Percentiles rank a stretch among this genome's conserved stretches.
phyloP scores from a whole-genome alignment of 2,888 invertebrate species.

The Macrophya alboannulata region DNA sequence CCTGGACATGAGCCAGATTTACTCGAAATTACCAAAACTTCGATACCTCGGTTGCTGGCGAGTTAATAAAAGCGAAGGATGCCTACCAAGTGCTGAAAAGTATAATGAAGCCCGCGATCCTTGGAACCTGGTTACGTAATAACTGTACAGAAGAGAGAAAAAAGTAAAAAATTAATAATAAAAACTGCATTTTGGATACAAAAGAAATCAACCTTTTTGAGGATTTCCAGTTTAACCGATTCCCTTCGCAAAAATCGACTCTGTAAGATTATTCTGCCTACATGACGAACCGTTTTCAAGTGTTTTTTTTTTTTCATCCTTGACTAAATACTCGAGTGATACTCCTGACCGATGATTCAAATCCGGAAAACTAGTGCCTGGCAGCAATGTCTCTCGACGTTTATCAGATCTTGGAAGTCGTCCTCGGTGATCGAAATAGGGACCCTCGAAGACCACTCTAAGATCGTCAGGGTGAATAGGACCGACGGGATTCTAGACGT shows the following conservation, averaged over 20 bases:
- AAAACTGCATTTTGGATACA: not conserved
- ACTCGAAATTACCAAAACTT: slow-evolving; percentile 28
- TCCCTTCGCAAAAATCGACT: not conserved
- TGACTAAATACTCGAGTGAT: not conserved
- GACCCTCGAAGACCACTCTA: slow-evolving; percentile 37
- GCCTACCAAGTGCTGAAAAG: not conserved
- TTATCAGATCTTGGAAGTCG: not conserved
- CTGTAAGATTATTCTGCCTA: too few species aligned
- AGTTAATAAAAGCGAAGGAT: slow-evolving; percentile 19
- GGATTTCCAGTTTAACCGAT: not conserved
- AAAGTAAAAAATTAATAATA: not conserved
- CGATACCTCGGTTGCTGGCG: not conserved
- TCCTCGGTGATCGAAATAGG: slow-evolving; percentile 26
- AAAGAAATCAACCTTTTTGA: too few species aligned
- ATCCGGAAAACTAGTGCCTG: not conserved
- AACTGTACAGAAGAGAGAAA: not conserved
- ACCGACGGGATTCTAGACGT: not conserved
- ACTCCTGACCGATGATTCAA: not conserved
- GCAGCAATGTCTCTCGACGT: not conserved
- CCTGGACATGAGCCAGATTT: slow-evolving; percentile 5
- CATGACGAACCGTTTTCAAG: too few species aligned
- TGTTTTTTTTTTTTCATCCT: not conserved
- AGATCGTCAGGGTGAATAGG: slow-evolving; percentile 12
- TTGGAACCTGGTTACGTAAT: slow-evolving; percentile 5
- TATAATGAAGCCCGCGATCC: slow-evolving; percentile 25